Evolutionary conservation across 2,113 vertebrate species (phyloP).

Genomic region (Mandrillus leucophaeus): DNA sequence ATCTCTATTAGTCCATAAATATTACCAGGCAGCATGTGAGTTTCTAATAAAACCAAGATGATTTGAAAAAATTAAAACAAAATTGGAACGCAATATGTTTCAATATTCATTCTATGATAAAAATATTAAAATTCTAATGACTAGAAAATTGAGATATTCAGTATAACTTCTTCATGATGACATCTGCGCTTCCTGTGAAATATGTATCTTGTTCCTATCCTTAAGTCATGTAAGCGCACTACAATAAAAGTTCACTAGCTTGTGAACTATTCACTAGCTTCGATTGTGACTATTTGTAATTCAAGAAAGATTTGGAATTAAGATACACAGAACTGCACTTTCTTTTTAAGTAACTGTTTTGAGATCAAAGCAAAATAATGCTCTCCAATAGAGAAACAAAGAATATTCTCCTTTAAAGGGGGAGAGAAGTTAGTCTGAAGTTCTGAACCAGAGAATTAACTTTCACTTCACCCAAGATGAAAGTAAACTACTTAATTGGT

Average conservation of each 20-base stretch:
- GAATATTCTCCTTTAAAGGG: background rate
- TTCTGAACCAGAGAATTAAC: background rate
- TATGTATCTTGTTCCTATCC: background rate
- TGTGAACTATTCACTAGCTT: background rate
- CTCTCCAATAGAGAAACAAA: background rate
- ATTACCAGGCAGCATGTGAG: conserved; percentile 31
- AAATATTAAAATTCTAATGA: conserved; percentile 54
- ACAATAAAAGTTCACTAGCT: background rate
- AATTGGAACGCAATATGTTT: background rate
- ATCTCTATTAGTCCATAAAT: conserved; percentile 56
- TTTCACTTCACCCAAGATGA: background rate
- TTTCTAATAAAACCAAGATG: conserved; percentile 57
- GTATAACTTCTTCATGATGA: conserved; percentile 9
- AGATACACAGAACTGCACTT: background rate
- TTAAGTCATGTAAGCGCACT: background rate
- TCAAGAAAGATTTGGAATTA: background rate
- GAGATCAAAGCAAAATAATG: background rate
- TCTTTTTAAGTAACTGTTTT: background rate
- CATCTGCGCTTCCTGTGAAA: background rate
- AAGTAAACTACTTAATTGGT: background rate
- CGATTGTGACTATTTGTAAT: background rate
- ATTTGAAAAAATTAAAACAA: conserved; percentile 58
- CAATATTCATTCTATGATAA: conserved; percentile 46
- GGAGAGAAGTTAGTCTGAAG: background rate
- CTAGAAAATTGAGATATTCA: conserved; percentile 32